phyloP scores from a whole-genome alignment of 2,113 vertebrate genomes.

The Ornithorhynchus anatinus region DNA sequence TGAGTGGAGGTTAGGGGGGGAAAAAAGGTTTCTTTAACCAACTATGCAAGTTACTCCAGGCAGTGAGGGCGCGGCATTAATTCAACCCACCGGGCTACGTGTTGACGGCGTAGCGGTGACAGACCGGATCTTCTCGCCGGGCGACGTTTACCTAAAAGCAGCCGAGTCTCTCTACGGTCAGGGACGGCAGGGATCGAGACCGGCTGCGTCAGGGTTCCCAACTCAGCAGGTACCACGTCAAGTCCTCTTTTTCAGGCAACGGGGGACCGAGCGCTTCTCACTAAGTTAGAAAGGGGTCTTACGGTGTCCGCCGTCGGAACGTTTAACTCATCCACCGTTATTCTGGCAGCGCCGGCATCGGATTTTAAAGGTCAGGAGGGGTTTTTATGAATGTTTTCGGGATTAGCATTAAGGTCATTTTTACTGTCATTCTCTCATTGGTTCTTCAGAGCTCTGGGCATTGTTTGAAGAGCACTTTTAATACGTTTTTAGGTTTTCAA shows the following conservation, averaged over 20 bases:
- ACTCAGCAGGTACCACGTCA: background rate
- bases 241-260: background rate
- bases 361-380: constrained; percentile 50
- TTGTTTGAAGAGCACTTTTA: constrained; percentile 11
- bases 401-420: constrained; percentile 5
- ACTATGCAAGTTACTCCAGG: no score
- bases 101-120: no score
- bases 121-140: no score
- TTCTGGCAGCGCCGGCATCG: constrained; percentile 17
- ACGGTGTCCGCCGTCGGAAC: constrained; percentile 6
- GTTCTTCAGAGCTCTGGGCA: constrained; percentile 8
- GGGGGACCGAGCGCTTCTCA: background rate
- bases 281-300: background rate
- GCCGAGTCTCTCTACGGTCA: background rate
- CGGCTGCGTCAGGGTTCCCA: fast-evolving
- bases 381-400: constrained; percentile 52
- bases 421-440: constrained; percentile 12
- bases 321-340: constrained; percentile 18
- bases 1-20: no score
- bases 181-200: background rate
- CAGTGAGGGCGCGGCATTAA: no score
- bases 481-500: constrained; percentile 43
- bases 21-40: no score
- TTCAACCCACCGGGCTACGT: no score
- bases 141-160: fast-evolving